Evolutionary conservation across 2,888 invertebrate species (phyloP).

Genomic region (Meiosimyza decipiens): DNA sequence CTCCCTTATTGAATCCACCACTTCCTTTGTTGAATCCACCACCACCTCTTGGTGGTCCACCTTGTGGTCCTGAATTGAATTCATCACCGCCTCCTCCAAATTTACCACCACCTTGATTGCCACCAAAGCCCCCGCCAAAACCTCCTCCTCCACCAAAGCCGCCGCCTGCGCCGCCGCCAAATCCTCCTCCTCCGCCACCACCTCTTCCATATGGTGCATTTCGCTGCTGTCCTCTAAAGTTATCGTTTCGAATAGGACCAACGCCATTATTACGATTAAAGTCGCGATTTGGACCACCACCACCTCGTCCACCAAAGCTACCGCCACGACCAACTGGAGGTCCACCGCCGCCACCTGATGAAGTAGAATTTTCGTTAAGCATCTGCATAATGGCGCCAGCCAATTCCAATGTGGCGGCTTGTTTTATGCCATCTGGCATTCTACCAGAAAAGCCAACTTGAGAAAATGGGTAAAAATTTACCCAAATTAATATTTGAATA

Average conservation of each 20-base stretch:
- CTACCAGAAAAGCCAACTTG: constrained; percentile 49
- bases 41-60: too few relatives aligned
- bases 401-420: constrained; percentile 47
- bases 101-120: constrained; percentile 30
- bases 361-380: constrained; percentile 53
- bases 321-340: constrained; percentile 40
- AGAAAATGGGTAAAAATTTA: constrained; percentile 30
- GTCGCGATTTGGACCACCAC: constrained; percentile 39
- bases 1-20: not conserved
- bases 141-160: constrained; percentile 37
- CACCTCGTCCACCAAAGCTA: constrained; percentile 44
- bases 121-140: constrained; percentile 41
- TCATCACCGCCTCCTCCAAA: constrained; percentile 20
- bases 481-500: constrained; percentile 37
- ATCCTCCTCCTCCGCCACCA: constrained; percentile 40
- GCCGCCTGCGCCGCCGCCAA: not conserved
- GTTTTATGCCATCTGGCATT: constrained; percentile 41
- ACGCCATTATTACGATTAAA: constrained; percentile 46
- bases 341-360: constrained; percentile 44
- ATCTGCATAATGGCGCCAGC: constrained; percentile 47
- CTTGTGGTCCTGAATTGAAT: too few relatives aligned
- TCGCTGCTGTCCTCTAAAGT: constrained; percentile 52
- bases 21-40: constrained; percentile 28
- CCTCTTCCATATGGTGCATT: constrained; percentile 51
- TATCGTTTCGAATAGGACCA: constrained; percentile 55